Evolutionary conservation across 1,140 invertebrate species (phyloP).

Genomic region (Amyelois transitella): DNA sequence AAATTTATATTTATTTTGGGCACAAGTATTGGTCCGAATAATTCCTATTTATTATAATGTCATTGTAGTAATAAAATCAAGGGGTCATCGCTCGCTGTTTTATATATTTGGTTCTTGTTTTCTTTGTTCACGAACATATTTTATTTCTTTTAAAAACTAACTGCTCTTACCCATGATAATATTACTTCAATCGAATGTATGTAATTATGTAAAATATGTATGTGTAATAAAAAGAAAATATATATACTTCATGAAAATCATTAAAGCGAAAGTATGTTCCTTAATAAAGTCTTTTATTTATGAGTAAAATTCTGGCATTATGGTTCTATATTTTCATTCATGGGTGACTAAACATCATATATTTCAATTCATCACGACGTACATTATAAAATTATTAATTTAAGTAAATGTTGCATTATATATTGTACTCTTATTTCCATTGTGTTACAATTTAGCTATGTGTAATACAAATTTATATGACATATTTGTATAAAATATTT

Average conservation of each 20-base stretch:
- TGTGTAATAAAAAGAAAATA: constrained; percentile 12
- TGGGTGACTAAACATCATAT: constrained; percentile 13
- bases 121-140: background rate
- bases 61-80: constrained; percentile 14
- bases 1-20: constrained; percentile 37
- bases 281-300: constrained; percentile 68
- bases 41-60: constrained; percentile 13
- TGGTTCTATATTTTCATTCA: constrained; percentile 41
- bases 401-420: constrained; percentile 14
- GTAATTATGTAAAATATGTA: constrained; percentile 21
- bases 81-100: background rate
- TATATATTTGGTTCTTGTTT: constrained; percentile 11
- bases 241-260: constrained; percentile 10
- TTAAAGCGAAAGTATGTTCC: constrained; percentile 42
- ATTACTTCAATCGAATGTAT: constrained; percentile 6
- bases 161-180: background rate
- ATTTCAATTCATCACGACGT: constrained; percentile 16
- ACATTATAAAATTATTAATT: constrained; percentile 9
- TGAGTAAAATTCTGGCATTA: constrained; percentile 66
- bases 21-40: constrained; percentile 35
- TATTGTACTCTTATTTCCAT: constrained; percentile 42
- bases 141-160: background rate
- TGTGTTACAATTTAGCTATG: constrained; percentile 36
- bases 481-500: constrained; percentile 63
- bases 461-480: constrained; percentile 52